These are phyloP conservation scores for Percina caprodes DNA, from an alignment of 2,113 vertebrate species.

Conservation along the genomic window DNA sequence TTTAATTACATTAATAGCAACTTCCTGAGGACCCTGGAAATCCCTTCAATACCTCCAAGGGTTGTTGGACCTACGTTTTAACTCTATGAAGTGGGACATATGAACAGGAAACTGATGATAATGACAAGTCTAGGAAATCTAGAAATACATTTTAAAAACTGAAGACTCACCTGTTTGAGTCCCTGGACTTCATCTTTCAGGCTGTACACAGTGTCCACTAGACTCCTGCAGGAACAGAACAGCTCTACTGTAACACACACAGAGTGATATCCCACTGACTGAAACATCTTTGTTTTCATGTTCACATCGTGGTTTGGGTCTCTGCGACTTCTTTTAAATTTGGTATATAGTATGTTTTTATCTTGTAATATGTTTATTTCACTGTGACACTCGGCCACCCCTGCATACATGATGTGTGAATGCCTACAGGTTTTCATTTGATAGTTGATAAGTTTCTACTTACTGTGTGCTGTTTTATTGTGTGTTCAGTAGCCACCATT, in stretches of 20 bases:
- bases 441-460: neutral
- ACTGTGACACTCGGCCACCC: neutral
- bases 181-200: constrained; percentile 97
- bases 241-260: constrained; percentile 3
- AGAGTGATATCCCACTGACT: neutral
- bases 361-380: neutral
- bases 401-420: neutral
- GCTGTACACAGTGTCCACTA: constrained; percentile 97
- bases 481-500: neutral
- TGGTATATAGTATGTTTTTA: neutral
- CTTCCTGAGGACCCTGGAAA: neutral
- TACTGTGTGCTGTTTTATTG: neutral
- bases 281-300: neutral
- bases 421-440: neutral
- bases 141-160: neutral
- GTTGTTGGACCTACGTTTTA: neutral
- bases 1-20: neutral
- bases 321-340: neutral
- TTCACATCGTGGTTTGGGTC: neutral
- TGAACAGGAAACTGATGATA: neutral
- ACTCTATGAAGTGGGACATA: neutral
- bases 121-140: too few relatives aligned
- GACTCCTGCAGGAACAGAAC: constrained; percentile 85
- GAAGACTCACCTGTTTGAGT: constrained; percentile 89
- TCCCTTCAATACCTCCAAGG: neutral